phyloP scores from a whole-genome alignment of 2,113 vertebrate species.

The Lasiurus cinereus region DNA sequence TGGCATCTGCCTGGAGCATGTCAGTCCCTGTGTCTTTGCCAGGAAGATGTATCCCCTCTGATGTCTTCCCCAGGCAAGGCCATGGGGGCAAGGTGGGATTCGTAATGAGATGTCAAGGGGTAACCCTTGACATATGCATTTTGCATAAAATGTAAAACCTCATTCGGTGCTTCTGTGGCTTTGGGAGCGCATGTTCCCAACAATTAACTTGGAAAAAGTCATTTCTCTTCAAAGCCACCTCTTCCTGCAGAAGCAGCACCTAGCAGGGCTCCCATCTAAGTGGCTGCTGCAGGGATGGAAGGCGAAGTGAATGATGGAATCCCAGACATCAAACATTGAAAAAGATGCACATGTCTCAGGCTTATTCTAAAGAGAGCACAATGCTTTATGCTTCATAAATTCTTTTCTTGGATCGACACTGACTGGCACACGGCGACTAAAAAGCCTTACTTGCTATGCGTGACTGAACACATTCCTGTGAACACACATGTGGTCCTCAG shows the following conservation, averaged over 20 bases:
- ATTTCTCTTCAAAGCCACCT: conserved; percentile 67
- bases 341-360: background rate
- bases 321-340: background rate
- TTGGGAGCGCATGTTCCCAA: conserved; percentile 69
- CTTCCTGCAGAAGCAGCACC: background rate
- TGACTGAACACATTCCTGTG: background rate
- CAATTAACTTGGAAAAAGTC: conserved; percentile 65
- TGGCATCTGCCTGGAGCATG: conserved; percentile 85
- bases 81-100: conserved; percentile 71
- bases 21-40: conserved; percentile 81
- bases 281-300: conserved; percentile 24
- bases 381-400: background rate
- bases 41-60: conserved; percentile 70
- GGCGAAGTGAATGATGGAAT: conserved; percentile 11
- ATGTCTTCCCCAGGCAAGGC: conserved; percentile 75
- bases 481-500: background rate
- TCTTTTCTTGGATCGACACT: background rate
- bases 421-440: too few relatives aligned
- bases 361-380: background rate
- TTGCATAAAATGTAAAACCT: conserved; percentile 72
- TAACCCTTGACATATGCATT: conserved; percentile 67
- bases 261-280: conserved; percentile 3
- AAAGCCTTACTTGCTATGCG: too few relatives aligned
- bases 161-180: conserved; percentile 61
- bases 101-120: conserved; percentile 68